Base-by-base conservation (phyloP, 2,113 vertebrate genomes). In the Passer domesticus region DNA sequence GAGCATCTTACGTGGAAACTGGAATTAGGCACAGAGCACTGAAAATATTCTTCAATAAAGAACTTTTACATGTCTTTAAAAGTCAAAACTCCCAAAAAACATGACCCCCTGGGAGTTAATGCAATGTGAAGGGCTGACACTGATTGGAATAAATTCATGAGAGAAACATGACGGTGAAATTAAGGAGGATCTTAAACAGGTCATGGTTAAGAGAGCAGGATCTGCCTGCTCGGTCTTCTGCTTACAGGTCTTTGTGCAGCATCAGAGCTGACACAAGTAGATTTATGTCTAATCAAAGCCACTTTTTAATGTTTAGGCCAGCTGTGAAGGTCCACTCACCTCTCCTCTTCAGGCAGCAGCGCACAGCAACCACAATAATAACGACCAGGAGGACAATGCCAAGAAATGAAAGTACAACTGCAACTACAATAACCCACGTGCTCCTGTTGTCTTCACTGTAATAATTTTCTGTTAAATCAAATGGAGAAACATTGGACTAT, bases 361-460 rank as follows among this genome's bases (percentile, higher is more conserved):
- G 96, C 30, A 98, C 80, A 30, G 97, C 67, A 17, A 97, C 76
- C 41, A 89, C 90, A 77, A 97, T 56, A 63, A 98, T 14, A 43
- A 95, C 11, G 58, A 97, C 84, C 89, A 98, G 90, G 56, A 98
- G 95, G 76, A 98, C 50, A 81, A 98, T 15, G 46, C 96, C 96
- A 66, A 97, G 74, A 46, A 98, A 2, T 47, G 97, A 97, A 50
- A 96, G 68, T 72, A 97, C 96, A 37, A 97, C 75, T 43, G 97
- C 97, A 73, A 98, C 63, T 39, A 97, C 96, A 76, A 98, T 53
- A 63, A 96, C 72, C 91, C 89, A 92, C 0, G 84, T 94, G 89
- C 6, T 95, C 37, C 79, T 52, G 58, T 3, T 92, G 68, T 96
- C 95, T 87, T 94, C 88, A 30, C 60, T 64, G 83, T 70, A 86